These are phyloP conservation scores for Lithobius niger DNA, from an alignment of 1,140 invertebrate species.

Conservation along the genomic window DNA sequence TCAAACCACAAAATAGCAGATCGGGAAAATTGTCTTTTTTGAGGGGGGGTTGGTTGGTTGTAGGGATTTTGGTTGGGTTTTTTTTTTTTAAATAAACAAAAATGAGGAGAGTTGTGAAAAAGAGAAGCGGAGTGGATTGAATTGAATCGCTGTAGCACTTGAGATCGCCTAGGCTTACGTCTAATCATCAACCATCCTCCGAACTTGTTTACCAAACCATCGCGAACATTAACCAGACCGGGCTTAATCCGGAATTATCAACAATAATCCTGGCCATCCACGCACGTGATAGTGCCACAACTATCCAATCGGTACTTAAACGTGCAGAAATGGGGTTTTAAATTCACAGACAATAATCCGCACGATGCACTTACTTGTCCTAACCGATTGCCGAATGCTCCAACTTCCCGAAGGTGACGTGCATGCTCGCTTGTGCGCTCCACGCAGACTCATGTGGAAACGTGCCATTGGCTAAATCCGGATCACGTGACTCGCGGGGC, in stretches of 20 bases:
- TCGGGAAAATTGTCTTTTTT: neutral
- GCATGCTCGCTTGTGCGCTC: neutral
- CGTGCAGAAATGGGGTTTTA: too few species aligned
- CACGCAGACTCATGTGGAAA: constrained; percentile 10
- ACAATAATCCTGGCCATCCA: neutral
- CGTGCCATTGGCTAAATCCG: constrained; percentile 1
- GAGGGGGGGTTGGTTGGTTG: neutral
- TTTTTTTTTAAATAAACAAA: neutral
- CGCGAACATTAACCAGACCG: neutral
- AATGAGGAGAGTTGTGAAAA: neutral
- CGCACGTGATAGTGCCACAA: neutral
- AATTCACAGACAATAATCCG: neutral
- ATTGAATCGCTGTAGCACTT: neutral
- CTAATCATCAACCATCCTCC: neutral
- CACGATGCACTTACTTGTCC: constrained; percentile 9
- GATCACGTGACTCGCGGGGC: constrained; percentile 9
- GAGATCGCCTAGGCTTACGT: neutral
- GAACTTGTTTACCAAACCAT: neutral
- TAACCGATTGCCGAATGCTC: constrained; percentile 13
- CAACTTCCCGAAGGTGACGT: neutral
- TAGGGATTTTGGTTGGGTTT: too few species aligned
- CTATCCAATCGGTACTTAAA: too few species aligned
- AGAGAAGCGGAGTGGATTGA: too few species aligned
- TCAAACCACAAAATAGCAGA: too few species aligned
- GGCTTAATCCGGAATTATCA: neutral